phyloP scores from a whole-genome alignment of 2,113 vertebrate species.

The Calidris pugnax region DNA sequence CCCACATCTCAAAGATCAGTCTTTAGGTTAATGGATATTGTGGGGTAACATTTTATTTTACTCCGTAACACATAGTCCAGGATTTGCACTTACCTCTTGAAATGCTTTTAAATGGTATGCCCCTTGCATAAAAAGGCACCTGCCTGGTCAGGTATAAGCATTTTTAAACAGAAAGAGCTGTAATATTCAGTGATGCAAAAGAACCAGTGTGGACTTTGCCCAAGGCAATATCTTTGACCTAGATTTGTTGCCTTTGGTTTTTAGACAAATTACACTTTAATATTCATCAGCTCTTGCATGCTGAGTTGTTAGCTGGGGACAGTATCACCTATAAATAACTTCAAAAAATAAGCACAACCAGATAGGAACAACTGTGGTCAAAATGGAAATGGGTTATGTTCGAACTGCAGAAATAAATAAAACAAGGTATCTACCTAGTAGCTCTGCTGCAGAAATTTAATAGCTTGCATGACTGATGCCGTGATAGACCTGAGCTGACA shows the following conservation, averaged over 20 bases:
- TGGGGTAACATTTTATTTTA: not conserved
- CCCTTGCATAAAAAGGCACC: not conserved
- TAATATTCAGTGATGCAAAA: constrained; percentile 34
- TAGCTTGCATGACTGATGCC: constrained; percentile 41
- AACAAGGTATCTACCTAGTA: not conserved
- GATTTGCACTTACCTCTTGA: not conserved
- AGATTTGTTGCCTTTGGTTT: constrained; percentile 32
- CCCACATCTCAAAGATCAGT: not conserved
- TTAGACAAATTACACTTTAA: constrained; percentile 36
- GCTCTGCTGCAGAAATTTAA: constrained; percentile 26
- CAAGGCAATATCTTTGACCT: constrained; percentile 38
- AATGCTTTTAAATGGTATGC: not conserved
- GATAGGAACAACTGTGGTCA: not conserved
- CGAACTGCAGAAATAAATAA: constrained; percentile 17
- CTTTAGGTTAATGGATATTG: not conserved
- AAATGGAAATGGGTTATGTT: not conserved
- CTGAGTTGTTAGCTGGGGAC: not conserved
- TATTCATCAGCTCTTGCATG: not conserved
- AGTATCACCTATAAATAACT: constrained; percentile 29
- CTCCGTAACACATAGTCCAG: not conserved
- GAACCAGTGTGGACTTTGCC: constrained; percentile 22
- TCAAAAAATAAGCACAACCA: constrained; percentile 1
- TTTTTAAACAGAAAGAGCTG: not conserved
- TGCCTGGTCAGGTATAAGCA: not conserved
- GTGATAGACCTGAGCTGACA: constrained; percentile 47